These are phyloP conservation scores for Sturnira hondurensis DNA, from an alignment of 2,113 vertebrate genomes.

Conservation along the genomic window DNA sequence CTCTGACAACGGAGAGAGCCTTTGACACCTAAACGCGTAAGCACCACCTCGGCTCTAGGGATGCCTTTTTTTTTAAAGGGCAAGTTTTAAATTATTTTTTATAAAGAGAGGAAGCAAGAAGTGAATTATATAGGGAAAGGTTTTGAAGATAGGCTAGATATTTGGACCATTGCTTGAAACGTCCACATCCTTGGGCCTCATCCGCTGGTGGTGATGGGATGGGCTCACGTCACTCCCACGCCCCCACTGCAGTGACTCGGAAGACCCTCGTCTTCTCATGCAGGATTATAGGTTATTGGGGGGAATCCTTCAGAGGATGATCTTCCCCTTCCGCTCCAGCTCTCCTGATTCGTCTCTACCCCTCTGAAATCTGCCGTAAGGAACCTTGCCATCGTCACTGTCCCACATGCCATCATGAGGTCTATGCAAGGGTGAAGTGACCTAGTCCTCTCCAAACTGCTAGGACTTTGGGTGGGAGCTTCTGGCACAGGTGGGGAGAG, in stretches of 20 bases:
- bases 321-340: not conserved
- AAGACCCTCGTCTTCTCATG: not conserved
- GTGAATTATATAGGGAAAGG: not conserved
- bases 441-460: not conserved
- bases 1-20: not conserved
- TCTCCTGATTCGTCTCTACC: not conserved
- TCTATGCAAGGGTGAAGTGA: not conserved
- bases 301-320: not conserved
- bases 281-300: not conserved
- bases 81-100: not conserved
- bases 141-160: not conserved
- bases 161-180: not conserved
- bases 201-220: not conserved
- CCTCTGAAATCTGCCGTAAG: not conserved
- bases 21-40: not conserved
- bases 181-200: not conserved
- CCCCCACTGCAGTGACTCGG: not conserved
- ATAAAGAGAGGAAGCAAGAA: not conserved
- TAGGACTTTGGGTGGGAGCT: not conserved
- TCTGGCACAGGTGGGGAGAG: not conserved
- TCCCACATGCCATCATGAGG: rapidly evolving
- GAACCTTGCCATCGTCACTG: not conserved
- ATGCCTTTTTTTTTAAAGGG: not conserved
- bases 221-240: not conserved
- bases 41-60: not conserved